phyloP scores from a whole-genome alignment of 2,113 vertebrate genomes.

The Verasper variegatus region DNA sequence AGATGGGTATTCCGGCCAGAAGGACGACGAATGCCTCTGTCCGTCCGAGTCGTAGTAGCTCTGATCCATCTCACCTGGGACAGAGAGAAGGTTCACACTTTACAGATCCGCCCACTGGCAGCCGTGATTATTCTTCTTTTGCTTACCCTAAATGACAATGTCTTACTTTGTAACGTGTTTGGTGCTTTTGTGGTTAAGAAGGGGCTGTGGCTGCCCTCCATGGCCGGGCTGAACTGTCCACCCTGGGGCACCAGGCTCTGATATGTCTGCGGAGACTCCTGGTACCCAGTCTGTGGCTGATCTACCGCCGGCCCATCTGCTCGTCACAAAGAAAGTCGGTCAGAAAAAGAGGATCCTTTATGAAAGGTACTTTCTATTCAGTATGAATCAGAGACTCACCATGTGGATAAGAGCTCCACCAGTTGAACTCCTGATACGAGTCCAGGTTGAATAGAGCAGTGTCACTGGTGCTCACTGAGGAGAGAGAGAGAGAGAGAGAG shows the following conservation, averaged over 20 bases:
- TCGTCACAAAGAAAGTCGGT: neutral
- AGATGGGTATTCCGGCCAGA: slow-evolving; percentile 79
- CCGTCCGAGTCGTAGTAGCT: slow-evolving; percentile 73
- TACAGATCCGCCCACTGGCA: neutral
- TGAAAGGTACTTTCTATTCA: neutral
- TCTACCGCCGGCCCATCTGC: slow-evolving; percentile 69
- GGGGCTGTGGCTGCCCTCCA: slow-evolving; percentile 69
- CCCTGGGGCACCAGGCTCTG: slow-evolving; percentile 77
- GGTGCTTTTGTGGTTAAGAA: slow-evolving; percentile 62
- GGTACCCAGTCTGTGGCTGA: slow-evolving; percentile 69
- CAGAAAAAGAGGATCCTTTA: neutral
- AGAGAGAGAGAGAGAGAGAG: neutral
- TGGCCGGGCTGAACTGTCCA: slow-evolving; percentile 69
- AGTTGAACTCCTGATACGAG: slow-evolving; percentile 80
- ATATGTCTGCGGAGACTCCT: slow-evolving; percentile 78
- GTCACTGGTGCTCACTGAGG: slow-evolving; percentile 63
- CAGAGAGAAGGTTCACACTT: slow-evolving; percentile 2
- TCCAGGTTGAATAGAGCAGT: slow-evolving; percentile 77
- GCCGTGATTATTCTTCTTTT: neutral
- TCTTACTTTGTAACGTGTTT: slow-evolving; percentile 55
- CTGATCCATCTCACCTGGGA: slow-evolving; percentile 71
- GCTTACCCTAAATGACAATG: neutral
- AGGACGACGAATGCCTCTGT: slow-evolving; percentile 64
- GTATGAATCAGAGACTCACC: slow-evolving; percentile 63
- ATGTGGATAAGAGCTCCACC: slow-evolving; percentile 78